Conservation (phyloP, 92 coral and sea anemone species). For the Zoanthus sociatus region DNA sequence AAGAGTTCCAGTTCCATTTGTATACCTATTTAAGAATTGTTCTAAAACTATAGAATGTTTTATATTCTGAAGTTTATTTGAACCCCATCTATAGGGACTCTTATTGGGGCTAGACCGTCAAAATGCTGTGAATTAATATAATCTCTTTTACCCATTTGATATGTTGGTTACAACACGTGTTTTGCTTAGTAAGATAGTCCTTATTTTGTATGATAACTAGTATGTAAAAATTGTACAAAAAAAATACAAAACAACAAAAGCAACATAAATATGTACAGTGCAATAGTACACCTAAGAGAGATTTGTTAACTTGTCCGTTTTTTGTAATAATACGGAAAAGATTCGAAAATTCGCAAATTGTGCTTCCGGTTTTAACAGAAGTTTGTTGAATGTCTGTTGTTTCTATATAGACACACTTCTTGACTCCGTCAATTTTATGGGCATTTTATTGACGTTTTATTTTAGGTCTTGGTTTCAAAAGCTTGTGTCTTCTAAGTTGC, state of each 20-base stretch:
- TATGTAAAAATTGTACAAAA: slow-evolving; percentile 49
- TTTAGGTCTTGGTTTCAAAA: background rate
- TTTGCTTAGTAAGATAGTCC: slow-evolving; percentile 7
- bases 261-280: slow-evolving; percentile 45
- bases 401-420: background rate
- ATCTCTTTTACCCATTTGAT: background rate
- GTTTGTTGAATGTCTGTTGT: background rate
- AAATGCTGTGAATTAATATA: background rate
- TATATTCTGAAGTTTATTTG: background rate
- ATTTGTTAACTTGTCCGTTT: background rate
- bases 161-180: background rate
- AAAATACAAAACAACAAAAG: slow-evolving; percentile 47
- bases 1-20: background rate
- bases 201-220: slow-evolving; percentile 19
- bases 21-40: slow-evolving; percentile 15
- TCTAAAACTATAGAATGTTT: background rate
- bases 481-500: background rate
- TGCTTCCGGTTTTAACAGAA: background rate
- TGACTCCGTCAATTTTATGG: no score
- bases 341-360: background rate
- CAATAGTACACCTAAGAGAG: slow-evolving; percentile 6
- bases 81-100: background rate
- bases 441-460: no score
- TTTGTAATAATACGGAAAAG: background rate
- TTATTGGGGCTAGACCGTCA: background rate